Conservation (phyloP, 1,140 invertebrate genomes). For the Pseudomyrmex flavicornis region DNA sequence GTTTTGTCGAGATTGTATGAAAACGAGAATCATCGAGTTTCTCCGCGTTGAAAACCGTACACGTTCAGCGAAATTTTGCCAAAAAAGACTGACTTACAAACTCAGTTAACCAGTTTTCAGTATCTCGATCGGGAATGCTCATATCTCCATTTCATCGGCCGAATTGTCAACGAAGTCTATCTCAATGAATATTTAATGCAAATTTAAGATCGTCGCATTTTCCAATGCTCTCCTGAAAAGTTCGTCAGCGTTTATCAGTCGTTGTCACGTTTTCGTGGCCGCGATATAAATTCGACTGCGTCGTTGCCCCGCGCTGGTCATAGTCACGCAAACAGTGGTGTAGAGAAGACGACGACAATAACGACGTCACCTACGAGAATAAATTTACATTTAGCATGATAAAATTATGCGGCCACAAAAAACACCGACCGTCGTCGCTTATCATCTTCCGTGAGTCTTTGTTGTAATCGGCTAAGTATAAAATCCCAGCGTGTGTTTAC, state of each 20-base stretch:
- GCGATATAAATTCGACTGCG: slow-evolving; percentile 67
- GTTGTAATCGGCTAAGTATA: slow-evolving; percentile 23
- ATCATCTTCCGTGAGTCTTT: background rate
- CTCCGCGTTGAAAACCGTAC: slow-evolving; percentile 12
- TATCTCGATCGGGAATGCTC: slow-evolving; percentile 68
- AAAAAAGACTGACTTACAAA: slow-evolving; percentile 37
- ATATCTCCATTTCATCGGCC: slow-evolving; percentile 68
- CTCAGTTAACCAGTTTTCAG: slow-evolving; percentile 69
- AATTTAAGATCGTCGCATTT: slow-evolving; percentile 59
- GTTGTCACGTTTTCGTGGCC: slow-evolving; percentile 72
- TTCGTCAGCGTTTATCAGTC: slow-evolving; percentile 61
- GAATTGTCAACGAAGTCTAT: slow-evolving; percentile 63
- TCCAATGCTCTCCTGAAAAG: slow-evolving; percentile 7
- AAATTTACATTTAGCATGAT: slow-evolving; percentile 70
- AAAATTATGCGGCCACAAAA: slow-evolving; percentile 68
- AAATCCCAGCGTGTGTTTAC: slow-evolving; percentile 34
- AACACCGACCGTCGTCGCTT: slow-evolving; percentile 25
- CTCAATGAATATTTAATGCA: slow-evolving; percentile 73
- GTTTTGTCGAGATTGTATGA: slow-evolving; percentile 20
- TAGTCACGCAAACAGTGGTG: slow-evolving; percentile 70
- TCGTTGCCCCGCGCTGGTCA: slow-evolving; percentile 50
- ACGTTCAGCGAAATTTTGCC: slow-evolving; percentile 30
- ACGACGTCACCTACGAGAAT: slow-evolving; percentile 29
- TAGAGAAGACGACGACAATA: slow-evolving; percentile 31
- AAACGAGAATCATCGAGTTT: slow-evolving; percentile 25